Conservation (phyloP, 2,888 invertebrate species). For the Melitaea athalia region DNA sequence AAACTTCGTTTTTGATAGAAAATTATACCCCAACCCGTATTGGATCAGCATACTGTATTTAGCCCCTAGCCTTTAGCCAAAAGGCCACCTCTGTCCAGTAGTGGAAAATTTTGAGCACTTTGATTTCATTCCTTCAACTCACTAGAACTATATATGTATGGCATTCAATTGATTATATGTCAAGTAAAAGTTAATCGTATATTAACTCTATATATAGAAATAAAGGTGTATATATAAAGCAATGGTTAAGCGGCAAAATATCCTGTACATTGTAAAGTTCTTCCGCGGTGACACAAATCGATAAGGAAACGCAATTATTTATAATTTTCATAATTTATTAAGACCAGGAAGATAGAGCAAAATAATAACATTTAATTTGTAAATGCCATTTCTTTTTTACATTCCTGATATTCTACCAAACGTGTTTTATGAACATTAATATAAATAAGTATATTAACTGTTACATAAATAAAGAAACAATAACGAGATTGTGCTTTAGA, state of each 20-base stretch:
- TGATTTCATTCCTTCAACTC: too few relatives aligned
- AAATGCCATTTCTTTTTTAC: not conserved
- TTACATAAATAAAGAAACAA: too few relatives aligned
- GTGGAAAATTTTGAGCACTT: too few relatives aligned
- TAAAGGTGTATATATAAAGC: not conserved
- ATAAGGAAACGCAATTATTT: conserved; percentile 9
- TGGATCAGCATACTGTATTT: too few relatives aligned
- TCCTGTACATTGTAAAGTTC: not conserved
- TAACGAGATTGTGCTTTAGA: too few relatives aligned
- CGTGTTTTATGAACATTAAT: not conserved
- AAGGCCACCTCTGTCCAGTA: too few relatives aligned
- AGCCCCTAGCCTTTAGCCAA: too few relatives aligned
- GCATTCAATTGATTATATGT: not conserved
- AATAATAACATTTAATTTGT: not conserved
- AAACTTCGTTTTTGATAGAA: too few relatives aligned
- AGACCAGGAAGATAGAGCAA: not conserved
- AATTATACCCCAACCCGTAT: too few relatives aligned
- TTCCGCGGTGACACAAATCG: not conserved
- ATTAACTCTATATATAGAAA: not conserved
- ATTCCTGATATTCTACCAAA: not conserved
- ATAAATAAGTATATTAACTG: too few relatives aligned
- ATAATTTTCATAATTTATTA: not conserved
- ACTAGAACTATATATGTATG: not conserved
- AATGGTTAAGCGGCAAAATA: not conserved
- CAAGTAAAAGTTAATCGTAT: not conserved